Evolutionary conservation across 2,113 vertebrate species (phyloP), one percentile per base, ranked within the genome.

Genomic region (Felis chaus): DNA sequence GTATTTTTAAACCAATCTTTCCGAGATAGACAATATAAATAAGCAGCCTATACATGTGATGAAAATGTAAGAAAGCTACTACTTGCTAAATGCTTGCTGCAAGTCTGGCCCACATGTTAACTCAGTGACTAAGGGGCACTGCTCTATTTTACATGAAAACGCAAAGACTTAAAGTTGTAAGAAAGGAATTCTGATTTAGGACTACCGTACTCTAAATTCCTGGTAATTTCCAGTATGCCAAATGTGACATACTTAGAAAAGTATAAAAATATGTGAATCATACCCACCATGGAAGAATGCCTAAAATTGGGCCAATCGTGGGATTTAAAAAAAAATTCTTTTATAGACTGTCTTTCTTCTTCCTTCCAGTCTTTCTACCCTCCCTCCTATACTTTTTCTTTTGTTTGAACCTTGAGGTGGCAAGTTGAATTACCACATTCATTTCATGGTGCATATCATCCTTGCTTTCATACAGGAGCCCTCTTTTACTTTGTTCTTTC

Each of bases 1-100:
- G 8, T 82, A 65, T 87, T 94, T 96, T 93, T 95, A 69, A 85
- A 41, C 29, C n/a, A 80, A 76, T 27, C 29, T 41, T 79, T 87
- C 81, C 36, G 81, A 53, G 14, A 16, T 79, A 66, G 45, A 41
- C 4, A 68, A 33, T 61, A 69, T 74, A 73, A 80, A 73, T 53
- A 25, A 84, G 3, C 19, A 76, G 33, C 89, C 39, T 45, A 65
- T 21, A 55, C 66, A n/a, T 6, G 0, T 79, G 89, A 85, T 55
- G 36, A 95, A 85, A 95, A 21, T 19, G 31, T 55, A 85, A 79
- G 36, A 36, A 50, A 87, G 4, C 63, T 13, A n/a, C 31, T 36
- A 36, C 45, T 55, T 81, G 39, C 71, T 80, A 85, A 79, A 65
- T 66, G 19, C 53, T 86, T 68, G 41, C 45, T 81, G 4, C 63